Conservation (phyloP, 64 coral and sea anemone species). For the Platygyra sinensis region DNA sequence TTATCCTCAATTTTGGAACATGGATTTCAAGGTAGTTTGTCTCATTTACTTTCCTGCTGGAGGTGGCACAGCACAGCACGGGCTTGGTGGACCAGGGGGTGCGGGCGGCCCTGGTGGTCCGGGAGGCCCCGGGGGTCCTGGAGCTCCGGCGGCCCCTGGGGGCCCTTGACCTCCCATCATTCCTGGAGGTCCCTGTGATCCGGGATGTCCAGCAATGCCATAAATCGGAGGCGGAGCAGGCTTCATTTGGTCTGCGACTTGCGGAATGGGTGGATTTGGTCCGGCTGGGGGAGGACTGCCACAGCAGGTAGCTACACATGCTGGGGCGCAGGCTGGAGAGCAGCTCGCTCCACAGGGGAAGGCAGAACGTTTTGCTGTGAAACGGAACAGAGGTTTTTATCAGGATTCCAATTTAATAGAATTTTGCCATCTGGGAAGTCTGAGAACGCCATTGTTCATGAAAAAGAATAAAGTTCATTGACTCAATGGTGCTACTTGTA, state of each 20-base stretch:
- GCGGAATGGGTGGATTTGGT: constrained; percentile 4
- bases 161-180: not conserved
- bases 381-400: not conserved
- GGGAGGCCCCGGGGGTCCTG: constrained; percentile 52
- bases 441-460: no score
- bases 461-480: no score
- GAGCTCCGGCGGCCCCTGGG: not conserved
- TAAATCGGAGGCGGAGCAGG: constrained; percentile 14
- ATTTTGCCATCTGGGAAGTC: not conserved
- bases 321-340: not conserved
- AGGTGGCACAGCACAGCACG: constrained; percentile 13
- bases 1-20: no score
- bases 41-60: constrained; percentile 22
- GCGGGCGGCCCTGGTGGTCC: constrained; percentile 68
- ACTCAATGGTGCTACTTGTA: no score
- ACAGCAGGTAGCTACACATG: constrained; percentile 13
- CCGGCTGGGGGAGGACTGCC: constrained; percentile 25
- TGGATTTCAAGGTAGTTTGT: no score
- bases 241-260: not conserved
- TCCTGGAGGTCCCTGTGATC: constrained; percentile 6
- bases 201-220: constrained; percentile 19
- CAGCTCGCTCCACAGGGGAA: constrained; percentile 28
- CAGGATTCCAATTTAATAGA: not conserved
- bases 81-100: constrained; percentile 53
- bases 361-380: constrained; percentile 12